Percentiles rank a stretch among this genome's conserved stretches.
Evolutionary conservation across 2,888 invertebrate genomes (phyloP).

Genomic region (Pachycephus smyrnensis): DNA sequence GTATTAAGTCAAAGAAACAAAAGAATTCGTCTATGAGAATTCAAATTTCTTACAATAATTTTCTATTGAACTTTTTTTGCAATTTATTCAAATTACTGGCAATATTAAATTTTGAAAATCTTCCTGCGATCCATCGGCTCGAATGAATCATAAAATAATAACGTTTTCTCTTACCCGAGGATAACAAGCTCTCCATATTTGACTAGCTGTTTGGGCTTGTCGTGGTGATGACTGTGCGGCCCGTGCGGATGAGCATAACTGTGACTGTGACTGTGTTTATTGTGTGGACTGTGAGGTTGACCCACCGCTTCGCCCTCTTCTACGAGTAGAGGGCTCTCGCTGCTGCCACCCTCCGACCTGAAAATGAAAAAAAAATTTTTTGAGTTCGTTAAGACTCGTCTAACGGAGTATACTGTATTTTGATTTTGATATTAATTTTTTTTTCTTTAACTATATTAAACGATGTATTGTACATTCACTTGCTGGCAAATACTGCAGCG

Average conservation of each 20-base stretch:
- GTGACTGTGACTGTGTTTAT: constrained; percentile 60
- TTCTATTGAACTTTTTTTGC: not conserved
- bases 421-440: too few relatives aligned
- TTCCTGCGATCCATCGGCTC: not conserved
- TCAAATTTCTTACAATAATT: not conserved
- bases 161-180: constrained; percentile 79
- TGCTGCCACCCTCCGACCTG: constrained; percentile 66
- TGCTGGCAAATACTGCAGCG: too few relatives aligned
- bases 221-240: constrained; percentile 73
- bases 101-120: not conserved
- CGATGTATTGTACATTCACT: too few relatives aligned
- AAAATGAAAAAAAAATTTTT: constrained; percentile 24
- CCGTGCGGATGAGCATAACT: constrained; percentile 48
- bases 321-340: constrained; percentile 63
- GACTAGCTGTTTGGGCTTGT: constrained; percentile 82
- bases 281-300: constrained; percentile 62
- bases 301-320: constrained; percentile 65
- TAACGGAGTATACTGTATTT: too few relatives aligned
- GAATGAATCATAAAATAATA: not conserved
- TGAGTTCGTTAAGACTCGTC: too few relatives aligned
- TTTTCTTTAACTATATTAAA: too few relatives aligned
- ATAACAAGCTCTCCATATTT: constrained; percentile 96
- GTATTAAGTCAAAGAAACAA: too few relatives aligned
- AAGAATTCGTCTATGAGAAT: too few relatives aligned
- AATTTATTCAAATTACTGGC: constrained; percentile 7